Evolutionary conservation across 2,888 invertebrate genomes (phyloP).

Genomic region (Pollenia angustigena): DNA sequence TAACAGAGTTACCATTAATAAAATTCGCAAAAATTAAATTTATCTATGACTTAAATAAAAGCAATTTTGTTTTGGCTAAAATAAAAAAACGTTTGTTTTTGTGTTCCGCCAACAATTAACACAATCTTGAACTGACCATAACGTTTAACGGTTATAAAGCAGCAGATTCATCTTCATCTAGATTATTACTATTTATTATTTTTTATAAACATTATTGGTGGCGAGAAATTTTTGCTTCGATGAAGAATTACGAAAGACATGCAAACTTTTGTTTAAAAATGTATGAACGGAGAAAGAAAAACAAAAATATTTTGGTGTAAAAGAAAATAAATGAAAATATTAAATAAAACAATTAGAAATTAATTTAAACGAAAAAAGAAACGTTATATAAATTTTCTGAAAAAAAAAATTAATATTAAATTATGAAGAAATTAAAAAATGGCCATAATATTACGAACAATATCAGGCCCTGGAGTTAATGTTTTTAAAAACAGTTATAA

Average conservation of each 20-base stretch:
- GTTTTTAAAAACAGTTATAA: no score
- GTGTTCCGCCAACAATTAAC: conserved; percentile 69
- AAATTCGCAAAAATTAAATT: conserved; percentile 40
- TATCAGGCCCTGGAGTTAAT: no score
- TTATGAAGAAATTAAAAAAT: neutral
- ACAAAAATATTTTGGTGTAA: conserved; percentile 5
- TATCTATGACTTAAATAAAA: conserved; percentile 19
- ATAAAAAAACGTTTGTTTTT: conserved; percentile 12
- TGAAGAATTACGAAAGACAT: conserved; percentile 65
- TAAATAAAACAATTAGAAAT: neutral
- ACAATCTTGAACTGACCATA: conserved; percentile 69
- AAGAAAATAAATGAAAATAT: conserved; percentile 7
- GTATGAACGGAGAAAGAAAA: neutral
- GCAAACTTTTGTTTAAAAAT: conserved; percentile 35
- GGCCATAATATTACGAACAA: no score
- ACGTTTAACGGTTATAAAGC: conserved; percentile 68
- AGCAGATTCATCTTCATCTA: conserved; percentile 47
- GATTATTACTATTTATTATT: conserved; percentile 17
- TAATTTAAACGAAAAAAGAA: neutral
- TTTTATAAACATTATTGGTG: conserved; percentile 19
- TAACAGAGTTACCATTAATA: neutral
- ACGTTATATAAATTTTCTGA: conserved; percentile 16
- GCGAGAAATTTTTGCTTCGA: conserved; percentile 44
- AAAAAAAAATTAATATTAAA: conserved; percentile 1
- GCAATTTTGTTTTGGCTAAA: neutral